phyloP scores from a whole-genome alignment of 2,797 vertebrate species.

The Melopsittacus undulatus region DNA sequence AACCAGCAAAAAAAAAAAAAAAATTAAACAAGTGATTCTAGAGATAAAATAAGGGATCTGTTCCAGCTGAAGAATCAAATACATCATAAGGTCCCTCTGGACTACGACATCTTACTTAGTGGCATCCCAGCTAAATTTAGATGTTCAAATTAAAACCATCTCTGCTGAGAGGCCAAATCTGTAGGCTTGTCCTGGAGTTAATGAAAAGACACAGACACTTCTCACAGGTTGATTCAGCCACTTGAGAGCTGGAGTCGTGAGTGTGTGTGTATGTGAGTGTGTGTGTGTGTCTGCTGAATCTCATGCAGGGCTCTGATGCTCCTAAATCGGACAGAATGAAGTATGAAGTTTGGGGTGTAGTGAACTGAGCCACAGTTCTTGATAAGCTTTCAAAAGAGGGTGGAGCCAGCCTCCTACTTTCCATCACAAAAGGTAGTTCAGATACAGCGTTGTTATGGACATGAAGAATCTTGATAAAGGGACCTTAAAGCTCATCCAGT shows the following conservation, averaged over 20 bases:
- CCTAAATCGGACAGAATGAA: neutral
- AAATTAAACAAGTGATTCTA: neutral
- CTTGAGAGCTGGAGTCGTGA: neutral
- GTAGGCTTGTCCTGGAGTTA: neutral
- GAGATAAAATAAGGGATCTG: neutral
- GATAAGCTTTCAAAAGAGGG: neutral
- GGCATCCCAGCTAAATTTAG: slow-evolving; percentile 45
- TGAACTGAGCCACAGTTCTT: neutral
- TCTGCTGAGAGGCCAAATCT: neutral
- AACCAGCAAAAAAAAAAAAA: neutral
- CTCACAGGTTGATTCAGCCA: neutral
- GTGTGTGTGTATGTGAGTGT: neutral
- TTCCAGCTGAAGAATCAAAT: neutral
- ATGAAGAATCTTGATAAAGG: neutral
- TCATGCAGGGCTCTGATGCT: neutral
- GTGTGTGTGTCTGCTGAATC: neutral
- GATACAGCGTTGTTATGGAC: neutral
- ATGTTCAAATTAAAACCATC: slow-evolving; percentile 33
- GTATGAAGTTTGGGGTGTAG: neutral
- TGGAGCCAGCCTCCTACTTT: neutral
- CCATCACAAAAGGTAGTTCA: neutral
- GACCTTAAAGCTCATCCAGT: neutral
- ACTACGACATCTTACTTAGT: slow-evolving; percentile 25
- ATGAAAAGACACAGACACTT: neutral
- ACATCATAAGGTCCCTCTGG: neutral